These are phyloP conservation scores for Graphium colonna DNA, from an alignment of 2,888 invertebrate genomes.

Conservation along the genomic window DNA sequence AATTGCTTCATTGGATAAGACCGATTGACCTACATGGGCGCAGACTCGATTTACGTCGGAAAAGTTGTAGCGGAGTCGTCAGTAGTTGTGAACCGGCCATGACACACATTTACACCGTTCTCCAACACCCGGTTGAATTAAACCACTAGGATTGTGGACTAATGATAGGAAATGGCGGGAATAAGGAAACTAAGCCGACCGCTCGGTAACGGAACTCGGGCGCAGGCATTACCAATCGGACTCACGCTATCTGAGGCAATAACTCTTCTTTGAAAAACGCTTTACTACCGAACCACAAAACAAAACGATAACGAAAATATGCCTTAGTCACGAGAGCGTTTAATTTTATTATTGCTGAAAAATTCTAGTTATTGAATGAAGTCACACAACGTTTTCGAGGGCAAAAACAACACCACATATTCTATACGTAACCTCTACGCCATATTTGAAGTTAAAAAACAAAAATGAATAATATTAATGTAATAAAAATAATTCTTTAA, in stretches of 20 bases:
- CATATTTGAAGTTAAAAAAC: no score
- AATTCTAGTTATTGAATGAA: neutral
- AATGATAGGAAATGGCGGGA: conserved; percentile 53
- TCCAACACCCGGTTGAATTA: conserved; percentile 54
- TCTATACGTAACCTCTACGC: no score
- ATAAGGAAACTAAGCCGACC: conserved; percentile 43
- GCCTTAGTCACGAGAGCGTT: conserved; percentile 11
- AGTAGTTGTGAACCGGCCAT: conserved; percentile 47
- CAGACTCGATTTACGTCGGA: conserved; percentile 16
- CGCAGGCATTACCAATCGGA: conserved; percentile 19
- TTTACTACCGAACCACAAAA: conserved; percentile 7
- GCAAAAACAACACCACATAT: neutral
- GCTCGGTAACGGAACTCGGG: conserved; percentile 44
- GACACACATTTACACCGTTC: conserved; percentile 57
- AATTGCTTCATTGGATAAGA: conserved; percentile 38
- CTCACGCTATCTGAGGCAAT: conserved; percentile 13
- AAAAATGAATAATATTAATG: no score
- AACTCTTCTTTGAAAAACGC: conserved; percentile 19
- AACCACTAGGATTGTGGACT: conserved; percentile 43
- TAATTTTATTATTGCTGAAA: conserved; percentile 6
- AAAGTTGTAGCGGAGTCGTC: conserved; percentile 26
- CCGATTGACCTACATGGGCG: conserved; percentile 46
- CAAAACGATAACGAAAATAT: conserved; percentile 11
- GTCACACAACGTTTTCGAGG: neutral
- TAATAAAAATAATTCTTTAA: no score